These are phyloP conservation scores for Phenacoccus solenopsis DNA, from an alignment of 1,140 invertebrate genomes.

Conservation along the genomic window DNA sequence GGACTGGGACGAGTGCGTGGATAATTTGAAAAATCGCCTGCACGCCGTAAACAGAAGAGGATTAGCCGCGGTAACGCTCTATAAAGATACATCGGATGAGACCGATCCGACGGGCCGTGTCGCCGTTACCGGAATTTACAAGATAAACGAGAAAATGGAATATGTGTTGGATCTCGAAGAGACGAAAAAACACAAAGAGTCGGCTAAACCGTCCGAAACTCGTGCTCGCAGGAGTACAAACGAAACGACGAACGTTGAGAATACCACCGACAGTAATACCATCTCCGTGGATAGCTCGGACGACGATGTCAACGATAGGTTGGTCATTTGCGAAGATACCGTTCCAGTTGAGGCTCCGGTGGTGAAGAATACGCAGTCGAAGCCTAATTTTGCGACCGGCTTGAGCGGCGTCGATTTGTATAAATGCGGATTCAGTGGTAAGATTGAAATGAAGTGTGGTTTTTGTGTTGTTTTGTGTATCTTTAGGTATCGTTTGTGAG, in stretches of 20 bases:
- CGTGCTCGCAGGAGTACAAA: neutral
- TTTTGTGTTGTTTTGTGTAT: too few species aligned
- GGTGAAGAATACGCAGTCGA: neutral
- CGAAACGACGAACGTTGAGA: neutral
- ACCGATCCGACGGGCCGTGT: neutral
- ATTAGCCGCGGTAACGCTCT: neutral
- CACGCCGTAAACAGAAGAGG: neutral
- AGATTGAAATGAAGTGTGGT: neutral
- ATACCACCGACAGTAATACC: neutral
- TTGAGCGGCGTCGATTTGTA: neutral
- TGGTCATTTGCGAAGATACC: neutral
- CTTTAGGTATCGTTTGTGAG: too few species aligned
- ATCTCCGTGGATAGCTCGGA: neutral
- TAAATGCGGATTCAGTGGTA: neutral
- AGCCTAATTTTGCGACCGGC: neutral
- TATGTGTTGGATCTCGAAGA: neutral
- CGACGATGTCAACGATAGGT: neutral
- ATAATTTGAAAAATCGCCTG: neutral
- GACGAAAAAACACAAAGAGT: neutral
- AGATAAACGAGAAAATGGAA: neutral
- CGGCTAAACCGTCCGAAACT: neutral
- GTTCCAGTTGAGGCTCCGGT: neutral
- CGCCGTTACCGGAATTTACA: neutral
- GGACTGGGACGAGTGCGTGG: neutral
- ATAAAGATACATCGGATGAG: neutral